These are phyloP conservation scores for Aspidiotus destructor DNA, from an alignment of 2,888 invertebrate species.

Conservation along the genomic window DNA sequence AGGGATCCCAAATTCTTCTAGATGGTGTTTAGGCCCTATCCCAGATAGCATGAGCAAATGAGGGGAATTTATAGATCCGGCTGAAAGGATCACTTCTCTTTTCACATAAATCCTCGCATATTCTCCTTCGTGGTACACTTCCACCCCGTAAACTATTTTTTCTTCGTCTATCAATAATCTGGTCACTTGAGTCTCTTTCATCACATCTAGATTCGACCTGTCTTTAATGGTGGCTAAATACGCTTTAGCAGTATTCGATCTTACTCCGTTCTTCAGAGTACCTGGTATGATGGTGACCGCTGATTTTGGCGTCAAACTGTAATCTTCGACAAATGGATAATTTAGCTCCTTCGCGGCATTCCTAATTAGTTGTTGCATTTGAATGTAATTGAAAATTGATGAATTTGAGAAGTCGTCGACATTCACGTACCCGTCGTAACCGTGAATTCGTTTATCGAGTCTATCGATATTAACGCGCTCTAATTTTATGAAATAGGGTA, in stretches of 20 bases:
- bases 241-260: constrained; percentile 76
- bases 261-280: constrained; percentile 50
- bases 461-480: constrained; percentile 37
- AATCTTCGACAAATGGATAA: constrained; percentile 6
- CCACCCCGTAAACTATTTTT: constrained; percentile 56
- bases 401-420: constrained; percentile 11
- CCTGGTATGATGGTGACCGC: constrained; percentile 33
- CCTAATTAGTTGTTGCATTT: not conserved
- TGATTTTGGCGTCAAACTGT: not conserved
- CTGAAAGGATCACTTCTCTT: constrained; percentile 73
- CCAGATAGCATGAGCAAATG: constrained; percentile 77
- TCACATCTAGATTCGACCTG: constrained; percentile 64
- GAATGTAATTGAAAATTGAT: not conserved
- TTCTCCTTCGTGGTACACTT: constrained; percentile 47
- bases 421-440: constrained; percentile 1
- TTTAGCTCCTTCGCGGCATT: constrained; percentile 47
- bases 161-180: constrained; percentile 53
- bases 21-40: constrained; percentile 57
- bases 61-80: constrained; percentile 73
- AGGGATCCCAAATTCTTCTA: constrained; percentile 52
- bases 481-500: constrained; percentile 43
- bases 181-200: constrained; percentile 57
- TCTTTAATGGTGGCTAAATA: constrained; percentile 56
- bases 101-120: constrained; percentile 49
- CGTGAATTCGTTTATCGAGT: constrained; percentile 31